These are phyloP conservation scores for Bradypodion ventrale DNA, from an alignment of 2,797 vertebrate genomes.

Conservation along the genomic window DNA sequence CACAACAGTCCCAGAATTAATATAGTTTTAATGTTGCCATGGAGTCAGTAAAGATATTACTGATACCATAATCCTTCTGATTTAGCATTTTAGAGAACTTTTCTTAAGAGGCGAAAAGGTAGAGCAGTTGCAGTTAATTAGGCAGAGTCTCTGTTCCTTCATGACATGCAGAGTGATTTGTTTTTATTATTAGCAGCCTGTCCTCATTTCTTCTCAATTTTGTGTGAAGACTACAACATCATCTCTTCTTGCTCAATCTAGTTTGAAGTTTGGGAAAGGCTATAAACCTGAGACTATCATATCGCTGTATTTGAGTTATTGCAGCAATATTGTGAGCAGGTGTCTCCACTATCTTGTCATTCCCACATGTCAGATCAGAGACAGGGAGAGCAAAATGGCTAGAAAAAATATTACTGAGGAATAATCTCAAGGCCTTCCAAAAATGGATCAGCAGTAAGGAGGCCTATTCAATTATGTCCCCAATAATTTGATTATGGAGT, in stretches of 20 bases:
- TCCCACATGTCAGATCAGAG: conserved; percentile 39
- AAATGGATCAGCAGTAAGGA: conserved; percentile 15
- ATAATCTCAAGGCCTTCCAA: conserved; percentile 25
- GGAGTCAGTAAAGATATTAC: conserved; percentile 24
- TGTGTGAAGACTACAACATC: background rate
- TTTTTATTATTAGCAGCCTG: conserved; percentile 6
- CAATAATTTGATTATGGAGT: conserved; percentile 12
- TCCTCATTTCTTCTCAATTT: background rate
- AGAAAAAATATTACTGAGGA: conserved; percentile 26
- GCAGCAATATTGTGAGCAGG: conserved; percentile 11
- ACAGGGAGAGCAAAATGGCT: conserved; percentile 26
- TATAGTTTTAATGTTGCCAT: background rate
- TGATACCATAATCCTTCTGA: conserved; percentile 8
- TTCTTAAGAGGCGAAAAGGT: conserved; percentile 22
- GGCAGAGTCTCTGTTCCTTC: background rate
- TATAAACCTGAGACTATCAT: conserved; percentile 27
- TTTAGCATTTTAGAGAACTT: conserved; percentile 8
- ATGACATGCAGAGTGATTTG: conserved; percentile 16
- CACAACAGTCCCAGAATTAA: conserved; percentile 24
- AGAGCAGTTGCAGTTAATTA: conserved; percentile 29
- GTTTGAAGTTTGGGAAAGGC: conserved; percentile 7
- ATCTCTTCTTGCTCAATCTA: conserved; percentile 1
- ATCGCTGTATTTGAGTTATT: conserved; percentile 49
- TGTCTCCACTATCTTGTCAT: conserved; percentile 13
- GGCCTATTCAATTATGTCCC: conserved; percentile 27